Conservation (phyloP, 2,888 invertebrate species). For the Parapristionchus giblindavisi region DNA sequence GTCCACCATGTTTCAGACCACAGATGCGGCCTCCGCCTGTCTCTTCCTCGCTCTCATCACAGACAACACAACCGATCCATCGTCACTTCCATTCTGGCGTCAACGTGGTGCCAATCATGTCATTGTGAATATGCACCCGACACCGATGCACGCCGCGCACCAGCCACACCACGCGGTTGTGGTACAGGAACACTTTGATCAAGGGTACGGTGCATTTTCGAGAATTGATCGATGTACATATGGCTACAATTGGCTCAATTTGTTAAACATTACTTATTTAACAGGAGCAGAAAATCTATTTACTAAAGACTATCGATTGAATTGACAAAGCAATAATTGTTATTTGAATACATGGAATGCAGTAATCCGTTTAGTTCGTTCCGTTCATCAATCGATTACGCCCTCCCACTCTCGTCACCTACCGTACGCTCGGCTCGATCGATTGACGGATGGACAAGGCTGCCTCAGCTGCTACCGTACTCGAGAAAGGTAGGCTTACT, state of each 20-base stretch:
- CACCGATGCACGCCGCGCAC: neutral
- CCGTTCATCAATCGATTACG: neutral
- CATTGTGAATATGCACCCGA: neutral
- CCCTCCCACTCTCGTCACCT: neutral
- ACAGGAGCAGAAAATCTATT: too few relatives aligned
- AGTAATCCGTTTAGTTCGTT: constrained; percentile 18
- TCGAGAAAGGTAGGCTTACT: constrained; percentile 4
- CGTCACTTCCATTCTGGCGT: constrained; percentile 24
- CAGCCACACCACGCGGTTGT: neutral
- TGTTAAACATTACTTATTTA: too few relatives aligned
- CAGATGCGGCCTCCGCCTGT: constrained; percentile 5
- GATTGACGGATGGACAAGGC: neutral
- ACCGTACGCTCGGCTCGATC: neutral
- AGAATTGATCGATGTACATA: neutral
- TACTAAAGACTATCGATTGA: too few relatives aligned
- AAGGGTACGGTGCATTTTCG: neutral
- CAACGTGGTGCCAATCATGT: constrained; percentile 20
- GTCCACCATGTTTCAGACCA: neutral
- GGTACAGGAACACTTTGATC: neutral
- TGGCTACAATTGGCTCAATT: too few relatives aligned
- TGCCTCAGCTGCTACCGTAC: constrained; percentile 32
- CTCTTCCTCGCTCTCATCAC: neutral
- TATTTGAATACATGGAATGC: too few relatives aligned
- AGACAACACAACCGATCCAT: too few relatives aligned
- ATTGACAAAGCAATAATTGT: too few relatives aligned